A percentile compares a stretch with the other conserved stretches of the same genome.
Conservation (phyloP, 2,113 vertebrate genomes). For the Taxidea taxus region DNA sequence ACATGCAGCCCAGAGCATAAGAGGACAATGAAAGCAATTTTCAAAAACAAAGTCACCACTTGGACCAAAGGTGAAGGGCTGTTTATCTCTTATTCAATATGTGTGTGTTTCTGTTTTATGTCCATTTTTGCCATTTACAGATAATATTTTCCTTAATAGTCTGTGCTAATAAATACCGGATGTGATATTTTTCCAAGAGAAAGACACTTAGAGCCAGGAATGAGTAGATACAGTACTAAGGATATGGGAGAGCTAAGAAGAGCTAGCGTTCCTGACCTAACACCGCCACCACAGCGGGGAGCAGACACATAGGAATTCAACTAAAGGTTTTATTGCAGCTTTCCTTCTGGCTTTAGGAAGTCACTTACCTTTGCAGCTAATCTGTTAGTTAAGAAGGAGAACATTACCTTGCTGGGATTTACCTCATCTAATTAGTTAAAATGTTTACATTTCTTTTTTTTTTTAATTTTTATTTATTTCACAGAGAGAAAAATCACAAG, state of each 20-base stretch:
- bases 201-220: constrained; percentile 62
- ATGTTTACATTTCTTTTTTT: neutral
- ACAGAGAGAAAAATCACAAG: too few relatives aligned
- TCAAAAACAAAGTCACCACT: constrained; percentile 77
- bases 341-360: neutral
- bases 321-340: neutral
- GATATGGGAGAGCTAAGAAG: neutral
- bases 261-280: neutral
- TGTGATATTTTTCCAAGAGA: constrained; percentile 61
- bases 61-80: constrained; percentile 80
- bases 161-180: constrained; percentile 57
- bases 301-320: neutral
- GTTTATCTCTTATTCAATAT: constrained; percentile 82
- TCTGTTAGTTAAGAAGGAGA: neutral
- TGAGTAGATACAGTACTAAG: constrained; percentile 56
- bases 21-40: constrained; percentile 78
- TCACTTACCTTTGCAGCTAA: neutral
- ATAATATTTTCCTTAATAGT: constrained; percentile 63
- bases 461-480: too few relatives aligned
- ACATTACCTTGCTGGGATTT: neutral
- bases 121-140: constrained; percentile 78
- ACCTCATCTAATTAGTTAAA: neutral
- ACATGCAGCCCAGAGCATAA: constrained; percentile 74
- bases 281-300: neutral
- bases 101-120: constrained; percentile 82